Conservation (phyloP, 1,140 invertebrate species). For the Cydia splendana region DNA sequence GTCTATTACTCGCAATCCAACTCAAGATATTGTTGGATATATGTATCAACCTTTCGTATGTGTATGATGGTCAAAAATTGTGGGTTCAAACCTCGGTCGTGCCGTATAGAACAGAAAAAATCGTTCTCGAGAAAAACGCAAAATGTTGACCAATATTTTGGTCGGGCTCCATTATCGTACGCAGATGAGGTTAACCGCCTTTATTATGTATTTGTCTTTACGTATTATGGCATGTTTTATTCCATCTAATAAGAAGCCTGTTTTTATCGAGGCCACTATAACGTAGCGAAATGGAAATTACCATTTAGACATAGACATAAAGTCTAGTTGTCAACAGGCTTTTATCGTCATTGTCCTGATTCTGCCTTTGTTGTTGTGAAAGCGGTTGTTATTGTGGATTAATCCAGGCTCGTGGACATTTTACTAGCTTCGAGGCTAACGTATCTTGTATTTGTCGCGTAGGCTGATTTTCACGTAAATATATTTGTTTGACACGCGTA, state of each 20-base stretch:
- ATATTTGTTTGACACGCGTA: too few species aligned
- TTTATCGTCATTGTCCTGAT: slow-evolving; percentile 1
- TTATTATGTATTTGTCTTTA: too few species aligned
- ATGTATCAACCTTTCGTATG: too few species aligned
- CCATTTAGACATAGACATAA: background rate
- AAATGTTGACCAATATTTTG: too few species aligned
- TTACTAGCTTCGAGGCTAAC: background rate
- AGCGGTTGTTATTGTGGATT: background rate
- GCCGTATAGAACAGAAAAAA: too few species aligned
- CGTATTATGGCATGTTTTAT: background rate
- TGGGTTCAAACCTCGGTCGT: too few species aligned
- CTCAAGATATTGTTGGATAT: too few species aligned
- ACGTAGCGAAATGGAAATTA: background rate
- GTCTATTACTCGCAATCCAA: too few species aligned
- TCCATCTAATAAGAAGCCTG: background rate
- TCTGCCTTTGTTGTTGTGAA: background rate
- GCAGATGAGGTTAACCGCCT: too few species aligned
- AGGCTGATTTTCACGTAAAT: background rate
- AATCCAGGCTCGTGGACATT: background rate
- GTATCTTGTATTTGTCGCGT: background rate
- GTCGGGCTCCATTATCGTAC: too few species aligned
- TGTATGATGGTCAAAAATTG: too few species aligned
- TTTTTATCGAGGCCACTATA: background rate
- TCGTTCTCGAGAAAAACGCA: too few species aligned
- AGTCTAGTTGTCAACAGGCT: background rate